A percentile compares a stretch with the other conserved stretches of the same genome.
Evolutionary conservation across 2,113 vertebrate species (phyloP).

Genomic region (Nansenia antarctica): DNA sequence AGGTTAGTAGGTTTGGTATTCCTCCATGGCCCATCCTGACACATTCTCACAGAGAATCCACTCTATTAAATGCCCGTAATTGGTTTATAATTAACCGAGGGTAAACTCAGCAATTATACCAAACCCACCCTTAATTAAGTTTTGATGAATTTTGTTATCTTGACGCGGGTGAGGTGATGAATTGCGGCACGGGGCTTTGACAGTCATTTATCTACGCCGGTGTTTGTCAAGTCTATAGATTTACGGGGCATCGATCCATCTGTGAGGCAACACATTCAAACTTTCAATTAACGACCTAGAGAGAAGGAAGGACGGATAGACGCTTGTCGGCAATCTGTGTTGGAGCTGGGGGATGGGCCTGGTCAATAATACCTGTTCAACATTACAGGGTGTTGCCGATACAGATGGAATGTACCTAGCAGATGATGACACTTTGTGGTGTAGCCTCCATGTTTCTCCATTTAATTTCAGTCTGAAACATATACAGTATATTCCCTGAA

Average conservation of each 20-base stretch:
- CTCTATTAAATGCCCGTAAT: slow-evolving; percentile 11
- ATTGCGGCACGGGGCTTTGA: slow-evolving; percentile 5
- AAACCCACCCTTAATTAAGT: slow-evolving; percentile 24
- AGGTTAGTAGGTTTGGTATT: neutral
- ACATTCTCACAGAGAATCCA: neutral
- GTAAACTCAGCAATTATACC: slow-evolving; percentile 24
- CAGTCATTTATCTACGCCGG: slow-evolving; percentile 5
- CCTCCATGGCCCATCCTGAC: neutral
- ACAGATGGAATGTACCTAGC: no score
- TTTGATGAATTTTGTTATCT: slow-evolving; percentile 16
- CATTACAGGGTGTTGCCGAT: no score
- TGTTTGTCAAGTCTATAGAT: slow-evolving; percentile 20
- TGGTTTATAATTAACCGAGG: slow-evolving; percentile 6
- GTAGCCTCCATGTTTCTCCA: no score
- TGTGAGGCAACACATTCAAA: neutral
- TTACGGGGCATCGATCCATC: slow-evolving; percentile 8
- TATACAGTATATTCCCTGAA: no score
- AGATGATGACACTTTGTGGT: no score
- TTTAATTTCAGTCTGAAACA: no score
- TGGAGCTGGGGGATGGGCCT: no score
- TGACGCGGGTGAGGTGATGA: slow-evolving; percentile 13
- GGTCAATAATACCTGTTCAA: no score
- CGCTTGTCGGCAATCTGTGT: neutral
- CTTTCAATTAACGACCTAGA: neutral
- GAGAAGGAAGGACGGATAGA: neutral